phyloP scores from a whole-genome alignment of 2,888 invertebrate species.

The Metacarcinus magister region DNA sequence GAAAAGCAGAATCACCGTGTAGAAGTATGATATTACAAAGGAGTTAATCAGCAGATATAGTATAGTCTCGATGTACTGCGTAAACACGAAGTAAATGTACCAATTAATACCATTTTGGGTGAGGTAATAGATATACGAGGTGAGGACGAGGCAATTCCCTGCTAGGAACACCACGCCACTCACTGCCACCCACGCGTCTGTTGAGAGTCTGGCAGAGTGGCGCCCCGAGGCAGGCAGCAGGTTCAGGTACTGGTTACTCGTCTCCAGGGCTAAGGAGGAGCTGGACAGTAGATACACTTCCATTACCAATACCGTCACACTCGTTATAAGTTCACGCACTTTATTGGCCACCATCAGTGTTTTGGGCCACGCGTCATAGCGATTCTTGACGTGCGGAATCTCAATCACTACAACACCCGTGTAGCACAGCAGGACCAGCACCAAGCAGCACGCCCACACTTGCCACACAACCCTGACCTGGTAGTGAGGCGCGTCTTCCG shows the following conservation, averaged over 20 bases:
- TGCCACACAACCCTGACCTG: background rate
- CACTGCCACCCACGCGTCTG: background rate
- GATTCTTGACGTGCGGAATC: background rate
- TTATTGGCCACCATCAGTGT: slow-evolving; percentile 44
- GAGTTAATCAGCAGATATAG: background rate
- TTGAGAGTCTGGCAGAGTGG: background rate
- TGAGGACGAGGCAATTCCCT: background rate
- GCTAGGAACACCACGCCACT: background rate
- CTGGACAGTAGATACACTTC: background rate
- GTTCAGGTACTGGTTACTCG: background rate
- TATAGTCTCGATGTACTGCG: background rate
- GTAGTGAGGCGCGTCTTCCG: background rate
- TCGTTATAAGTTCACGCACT: slow-evolving; percentile 33
- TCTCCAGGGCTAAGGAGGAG: slow-evolving; percentile 4
- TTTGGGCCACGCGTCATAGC: background rate
- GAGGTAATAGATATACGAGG: background rate
- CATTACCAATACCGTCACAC: background rate
- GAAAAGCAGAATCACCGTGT: background rate
- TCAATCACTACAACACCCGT: background rate
- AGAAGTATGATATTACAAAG: slow-evolving; percentile 46
- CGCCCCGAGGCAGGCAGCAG: background rate
- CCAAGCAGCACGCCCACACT: background rate
- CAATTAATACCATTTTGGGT: too few relatives aligned
- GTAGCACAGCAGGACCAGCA: background rate
- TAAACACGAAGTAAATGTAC: background rate